phyloP scores from a whole-genome alignment of 2,113 vertebrate species.

The Pseudopodoces humilis region DNA sequence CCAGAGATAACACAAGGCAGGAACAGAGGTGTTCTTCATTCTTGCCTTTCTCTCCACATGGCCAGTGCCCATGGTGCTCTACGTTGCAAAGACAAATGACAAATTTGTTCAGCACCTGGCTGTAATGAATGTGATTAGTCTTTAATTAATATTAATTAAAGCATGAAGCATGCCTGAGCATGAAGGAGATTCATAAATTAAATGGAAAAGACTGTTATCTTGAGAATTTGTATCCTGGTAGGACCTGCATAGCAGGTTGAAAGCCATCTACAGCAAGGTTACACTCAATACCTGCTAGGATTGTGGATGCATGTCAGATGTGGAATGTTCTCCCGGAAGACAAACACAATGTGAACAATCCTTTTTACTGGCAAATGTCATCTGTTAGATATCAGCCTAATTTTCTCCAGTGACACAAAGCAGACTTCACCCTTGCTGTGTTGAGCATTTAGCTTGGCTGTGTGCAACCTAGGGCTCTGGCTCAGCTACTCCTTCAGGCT shows the following conservation, averaged over 20 bases:
- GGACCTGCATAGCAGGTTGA: not conserved
- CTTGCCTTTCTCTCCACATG: not conserved
- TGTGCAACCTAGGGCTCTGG: not conserved
- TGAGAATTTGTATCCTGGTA: not conserved
- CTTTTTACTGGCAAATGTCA: not conserved
- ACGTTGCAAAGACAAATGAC: not conserved
- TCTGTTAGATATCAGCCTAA: slow-evolving; percentile 37
- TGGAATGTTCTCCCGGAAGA: not conserved
- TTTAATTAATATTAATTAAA: slow-evolving; percentile 8
- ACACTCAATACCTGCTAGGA: not conserved
- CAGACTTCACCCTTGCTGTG: not conserved
- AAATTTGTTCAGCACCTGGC: not conserved
- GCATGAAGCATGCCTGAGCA: not conserved
- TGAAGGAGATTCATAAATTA: not conserved
- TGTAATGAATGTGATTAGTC: not conserved
- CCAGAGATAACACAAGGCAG: not conserved
- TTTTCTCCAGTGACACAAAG: slow-evolving; percentile 39
- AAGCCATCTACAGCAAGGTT: not conserved
- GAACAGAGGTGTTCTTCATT: not conserved
- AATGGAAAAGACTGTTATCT: not conserved
- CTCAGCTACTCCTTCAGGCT: not conserved
- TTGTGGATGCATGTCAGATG: not conserved
- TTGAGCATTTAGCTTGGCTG: not conserved
- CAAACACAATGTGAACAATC: not conserved
- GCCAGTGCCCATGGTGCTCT: not conserved